A percentile compares a stretch with the other conserved stretches of the same genome.
These are phyloP conservation scores for Macrosteles quadrilineatus DNA, from an alignment of 1,140 invertebrate genomes.

Conservation along the genomic window DNA sequence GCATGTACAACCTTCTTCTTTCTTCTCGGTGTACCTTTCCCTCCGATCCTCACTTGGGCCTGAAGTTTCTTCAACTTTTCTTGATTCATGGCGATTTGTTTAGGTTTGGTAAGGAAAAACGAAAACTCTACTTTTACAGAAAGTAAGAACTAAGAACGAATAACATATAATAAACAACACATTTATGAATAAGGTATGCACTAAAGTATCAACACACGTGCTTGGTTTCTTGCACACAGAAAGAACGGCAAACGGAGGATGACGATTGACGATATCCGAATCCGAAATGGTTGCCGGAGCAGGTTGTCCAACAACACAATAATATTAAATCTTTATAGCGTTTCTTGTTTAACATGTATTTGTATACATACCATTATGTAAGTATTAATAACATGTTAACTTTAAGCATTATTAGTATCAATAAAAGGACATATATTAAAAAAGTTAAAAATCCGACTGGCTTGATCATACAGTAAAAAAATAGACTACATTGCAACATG, in stretches of 20 bases:
- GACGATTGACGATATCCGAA: not conserved
- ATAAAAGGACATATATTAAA: no score
- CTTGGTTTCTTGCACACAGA: not conserved
- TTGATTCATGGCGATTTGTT: conserved; percentile 76
- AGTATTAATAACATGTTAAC: no score
- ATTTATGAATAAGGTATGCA: not conserved
- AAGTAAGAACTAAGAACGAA: conserved; percentile 11
- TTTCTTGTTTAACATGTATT: no score
- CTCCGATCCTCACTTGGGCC: conserved; percentile 94
- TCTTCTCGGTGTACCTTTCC: conserved; percentile 96
- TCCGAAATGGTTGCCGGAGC: no score
- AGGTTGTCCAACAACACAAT: no score
- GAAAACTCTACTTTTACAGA: not conserved
- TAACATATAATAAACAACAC: not conserved
- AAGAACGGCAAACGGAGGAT: not conserved
- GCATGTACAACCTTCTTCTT: conserved; percentile 99
- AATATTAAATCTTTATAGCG: no score
- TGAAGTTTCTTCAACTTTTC: conserved; percentile 94
- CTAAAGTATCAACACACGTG: not conserved
- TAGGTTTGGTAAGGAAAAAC: not conserved
- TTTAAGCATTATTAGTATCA: no score
- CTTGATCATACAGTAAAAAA: no score
- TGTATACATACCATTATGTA: no score
- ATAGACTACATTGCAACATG: no score
- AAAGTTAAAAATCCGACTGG: no score